Conservation (phyloP, 2,888 invertebrate species). For the Stenodera caucasica region DNA sequence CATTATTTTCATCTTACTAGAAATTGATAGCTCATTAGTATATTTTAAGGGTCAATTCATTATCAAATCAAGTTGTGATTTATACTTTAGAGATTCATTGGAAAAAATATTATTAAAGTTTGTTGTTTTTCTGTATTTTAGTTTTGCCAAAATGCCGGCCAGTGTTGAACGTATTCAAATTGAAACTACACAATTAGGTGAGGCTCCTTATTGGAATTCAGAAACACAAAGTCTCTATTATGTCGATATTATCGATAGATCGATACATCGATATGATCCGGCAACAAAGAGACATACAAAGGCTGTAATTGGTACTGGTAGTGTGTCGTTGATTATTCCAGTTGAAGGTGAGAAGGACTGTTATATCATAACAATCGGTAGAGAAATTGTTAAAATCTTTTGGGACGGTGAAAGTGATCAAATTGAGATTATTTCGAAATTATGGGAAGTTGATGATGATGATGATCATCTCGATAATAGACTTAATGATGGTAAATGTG, state of each 20-base stretch:
- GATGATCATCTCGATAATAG: conserved; percentile 59
- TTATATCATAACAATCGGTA: conserved; percentile 65
- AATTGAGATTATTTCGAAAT: conserved; percentile 54
- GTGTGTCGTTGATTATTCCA: conserved; percentile 62
- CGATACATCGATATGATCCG: conserved; percentile 60
- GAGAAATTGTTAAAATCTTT: conserved; percentile 61
- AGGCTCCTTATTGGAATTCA: conserved; percentile 74
- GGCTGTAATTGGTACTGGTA: conserved; percentile 54
- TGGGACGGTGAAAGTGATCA: conserved; percentile 64
- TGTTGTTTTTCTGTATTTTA: neutral
- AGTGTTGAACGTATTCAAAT: neutral
- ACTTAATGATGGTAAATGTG: conserved; percentile 78
- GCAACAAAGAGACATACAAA: conserved; percentile 56
- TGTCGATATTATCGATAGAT: conserved; percentile 65
- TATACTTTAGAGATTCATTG: too few relatives aligned
- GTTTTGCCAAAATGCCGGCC: neutral
- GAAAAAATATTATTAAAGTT: too few relatives aligned
- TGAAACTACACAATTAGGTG: conserved; percentile 58
- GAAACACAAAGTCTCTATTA: conserved; percentile 64
- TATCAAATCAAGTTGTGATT: too few relatives aligned
- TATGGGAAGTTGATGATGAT: conserved; percentile 62
- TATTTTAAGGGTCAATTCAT: neutral
- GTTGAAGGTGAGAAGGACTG: conserved; percentile 61
- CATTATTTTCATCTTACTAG: neutral
- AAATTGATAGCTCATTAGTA: neutral